phyloP scores from a whole-genome alignment of 2,113 vertebrate genomes.

The Solea solea region DNA sequence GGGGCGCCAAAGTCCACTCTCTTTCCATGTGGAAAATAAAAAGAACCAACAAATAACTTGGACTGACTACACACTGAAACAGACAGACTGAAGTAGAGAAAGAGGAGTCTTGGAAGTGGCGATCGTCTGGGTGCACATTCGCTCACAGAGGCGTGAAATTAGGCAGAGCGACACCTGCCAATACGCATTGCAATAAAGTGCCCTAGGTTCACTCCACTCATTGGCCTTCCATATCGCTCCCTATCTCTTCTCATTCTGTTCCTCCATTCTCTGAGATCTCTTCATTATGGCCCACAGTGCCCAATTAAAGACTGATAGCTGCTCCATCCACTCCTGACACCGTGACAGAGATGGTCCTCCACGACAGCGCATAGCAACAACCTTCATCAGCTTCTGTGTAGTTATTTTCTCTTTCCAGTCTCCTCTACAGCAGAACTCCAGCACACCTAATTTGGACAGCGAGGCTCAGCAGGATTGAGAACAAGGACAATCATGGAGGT shows the following conservation, averaged over 20 bases:
- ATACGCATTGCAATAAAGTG: slow-evolving; percentile 65
- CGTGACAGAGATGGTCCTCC: slow-evolving; percentile 27
- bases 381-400: slow-evolving; percentile 45
- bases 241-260: slow-evolving; percentile 31
- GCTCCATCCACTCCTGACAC: slow-evolving; percentile 36
- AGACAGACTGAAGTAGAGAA: slow-evolving; percentile 26
- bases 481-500: slow-evolving; percentile 56
- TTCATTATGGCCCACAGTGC: slow-evolving; percentile 65
- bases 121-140: slow-evolving; percentile 67
- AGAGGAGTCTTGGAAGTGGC: slow-evolving; percentile 51
- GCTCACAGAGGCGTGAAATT: slow-evolving; percentile 78
- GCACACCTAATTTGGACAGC: slow-evolving; percentile 49
- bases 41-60: slow-evolving; percentile 49
- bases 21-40: slow-evolving; percentile 23
- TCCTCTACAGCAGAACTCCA: slow-evolving; percentile 22
- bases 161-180: slow-evolving; percentile 78
- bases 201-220: slow-evolving; percentile 37
- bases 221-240: slow-evolving; percentile 38
- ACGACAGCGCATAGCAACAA: slow-evolving; percentile 55
- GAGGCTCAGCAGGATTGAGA: slow-evolving; percentile 48
- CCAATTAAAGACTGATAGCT: slow-evolving; percentile 75
- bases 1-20: slow-evolving; percentile 6
- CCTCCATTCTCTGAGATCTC: slow-evolving; percentile 54
- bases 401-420: slow-evolving; percentile 21
- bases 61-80: slow-evolving; percentile 37